Evolutionary conservation across 1,140 invertebrate genomes (phyloP).

Genomic region (Acromyrmex echinatior): DNA sequence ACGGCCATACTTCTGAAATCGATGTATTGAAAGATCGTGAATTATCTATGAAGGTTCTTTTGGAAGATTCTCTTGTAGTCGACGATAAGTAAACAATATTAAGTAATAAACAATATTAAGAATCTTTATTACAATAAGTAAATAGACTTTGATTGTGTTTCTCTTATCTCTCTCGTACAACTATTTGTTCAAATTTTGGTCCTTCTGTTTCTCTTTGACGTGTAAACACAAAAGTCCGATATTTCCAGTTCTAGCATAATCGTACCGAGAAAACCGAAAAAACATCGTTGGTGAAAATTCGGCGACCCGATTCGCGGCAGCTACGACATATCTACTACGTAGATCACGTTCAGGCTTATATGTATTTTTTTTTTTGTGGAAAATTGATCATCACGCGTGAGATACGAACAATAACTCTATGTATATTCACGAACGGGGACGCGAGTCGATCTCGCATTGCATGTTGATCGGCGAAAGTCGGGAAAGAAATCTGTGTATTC

Average conservation of each 20-base stretch:
- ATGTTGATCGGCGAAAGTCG: slow-evolving; percentile 10
- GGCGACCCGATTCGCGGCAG: not conserved
- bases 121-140: not conserved
- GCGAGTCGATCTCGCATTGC: not conserved
- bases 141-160: not conserved
- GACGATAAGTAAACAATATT: not conserved
- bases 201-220: slow-evolving; percentile 1
- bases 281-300: not conserved
- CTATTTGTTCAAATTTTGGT: not conserved
- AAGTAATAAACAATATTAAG: too few species aligned
- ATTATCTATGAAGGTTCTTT: not conserved
- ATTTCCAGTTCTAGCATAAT: slow-evolving; percentile 9
- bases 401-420: not conserved
- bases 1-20: not conserved
- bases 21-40: not conserved
- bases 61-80: not conserved
- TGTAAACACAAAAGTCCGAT: not conserved
- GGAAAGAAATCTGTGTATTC: not conserved
- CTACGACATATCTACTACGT: not conserved
- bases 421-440: not conserved
- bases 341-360: not conserved
- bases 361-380: not conserved
- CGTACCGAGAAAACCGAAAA: not conserved
- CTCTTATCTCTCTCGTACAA: not conserved
- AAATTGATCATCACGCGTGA: not conserved